phyloP scores from a whole-genome alignment of 2,888 invertebrate genomes.

The Calameuta pallipes region DNA sequence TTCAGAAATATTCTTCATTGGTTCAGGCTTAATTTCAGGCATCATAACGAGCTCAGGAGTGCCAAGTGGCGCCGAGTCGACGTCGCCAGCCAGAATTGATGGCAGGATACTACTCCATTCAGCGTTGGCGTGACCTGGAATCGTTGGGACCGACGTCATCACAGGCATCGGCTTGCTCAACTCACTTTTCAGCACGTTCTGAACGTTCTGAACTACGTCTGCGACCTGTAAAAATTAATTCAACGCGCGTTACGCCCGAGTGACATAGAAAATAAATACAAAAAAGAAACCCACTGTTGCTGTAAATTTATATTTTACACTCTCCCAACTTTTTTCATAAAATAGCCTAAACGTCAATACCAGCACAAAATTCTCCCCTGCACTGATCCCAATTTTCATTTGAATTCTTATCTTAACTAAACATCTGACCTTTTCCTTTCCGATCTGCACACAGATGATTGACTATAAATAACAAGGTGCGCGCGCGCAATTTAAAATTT shows the following conservation, averaged over 20 bases:
- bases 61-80: slow-evolving; percentile 72
- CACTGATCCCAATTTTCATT: background rate
- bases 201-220: slow-evolving; percentile 84
- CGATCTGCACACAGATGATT: background rate
- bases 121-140: slow-evolving; percentile 59
- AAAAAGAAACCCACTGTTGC: background rate
- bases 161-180: slow-evolving; percentile 68
- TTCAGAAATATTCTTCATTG: slow-evolving; percentile 47
- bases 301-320: no score
- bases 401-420: background rate
- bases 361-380: background rate
- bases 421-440: background rate
- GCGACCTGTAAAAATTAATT: slow-evolving; percentile 68
- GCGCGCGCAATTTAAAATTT: background rate
- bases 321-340: no score
- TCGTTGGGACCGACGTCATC: slow-evolving; percentile 53
- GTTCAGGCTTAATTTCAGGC: slow-evolving; percentile 54
- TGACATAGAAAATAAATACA: background rate
- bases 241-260: background rate
- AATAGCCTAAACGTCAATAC: background rate
- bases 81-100: slow-evolving; percentile 80
- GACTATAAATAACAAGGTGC: background rate
- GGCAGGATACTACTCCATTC: slow-evolving; percentile 85
- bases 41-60: slow-evolving; percentile 62
- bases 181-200: slow-evolving; percentile 84